Evolutionary conservation across 2,888 invertebrate species (phyloP), one percentile per base, ranked within the genome.

Genomic region (Drepanosiphum platanoidis): DNA sequence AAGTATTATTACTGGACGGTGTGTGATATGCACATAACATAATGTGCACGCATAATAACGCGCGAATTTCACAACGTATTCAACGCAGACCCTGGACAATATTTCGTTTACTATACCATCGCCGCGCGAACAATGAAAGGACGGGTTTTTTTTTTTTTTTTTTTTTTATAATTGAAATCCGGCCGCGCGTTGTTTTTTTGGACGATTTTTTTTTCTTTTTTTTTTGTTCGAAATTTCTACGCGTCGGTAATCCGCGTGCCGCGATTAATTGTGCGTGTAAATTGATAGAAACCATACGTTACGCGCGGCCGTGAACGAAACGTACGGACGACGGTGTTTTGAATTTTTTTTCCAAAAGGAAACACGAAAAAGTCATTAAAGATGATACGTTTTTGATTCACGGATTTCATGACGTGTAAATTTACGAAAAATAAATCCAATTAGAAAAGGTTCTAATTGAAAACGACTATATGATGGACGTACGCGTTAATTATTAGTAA

Each of bases 231-330:
- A 36, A 36, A 77, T 27, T 3, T 42, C 22, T 36, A 3, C 15
- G 0, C 27, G 32, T 7, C 9, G 22, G n/a, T 75, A n/a, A n/a
- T 61, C 27, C 15, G 27, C 27, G n/a, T 42, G 22, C 42, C 13
- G n/a, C n/a, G 30, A 78, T 78, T 78, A 78, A 78, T 78, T 78
- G 39, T 11, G 78, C 78, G 64, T 78, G 22, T 64, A 64, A 64
- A 78, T 64, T 39, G 30, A 64, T 42, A 36, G 39, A 78, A 64
- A 72, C 30, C 8, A 2, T 30, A 22, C 52, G 42, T n/a, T n/a
- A n/a, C n/a, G n/a, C n/a, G 66, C 30, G 78, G 39, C 78, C 78
- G 22, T 78, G 66, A 30, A 39, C 78, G 39, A 61, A 78, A 78
- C n/a, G n/a, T 78, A 36, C 77, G 61, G 36, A 78, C 77, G 39